Percentiles rank a stretch among this genome's conserved stretches.
Evolutionary conservation across 1,140 invertebrate genomes (phyloP).

Genomic region (Heterodera schachtii): DNA sequence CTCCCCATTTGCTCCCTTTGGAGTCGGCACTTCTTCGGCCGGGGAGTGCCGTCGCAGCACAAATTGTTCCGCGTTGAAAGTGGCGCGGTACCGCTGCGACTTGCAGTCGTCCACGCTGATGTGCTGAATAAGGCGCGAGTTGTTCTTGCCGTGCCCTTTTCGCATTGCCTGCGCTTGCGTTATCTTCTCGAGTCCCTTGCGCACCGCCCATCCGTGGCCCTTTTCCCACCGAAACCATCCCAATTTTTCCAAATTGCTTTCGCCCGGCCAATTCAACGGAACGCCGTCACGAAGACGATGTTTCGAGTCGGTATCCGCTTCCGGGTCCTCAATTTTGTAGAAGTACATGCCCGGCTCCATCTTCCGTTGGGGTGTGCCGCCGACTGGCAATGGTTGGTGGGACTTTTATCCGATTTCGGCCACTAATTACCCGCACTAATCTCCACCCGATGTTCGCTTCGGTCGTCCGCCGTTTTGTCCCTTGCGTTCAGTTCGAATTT

Average conservation of each 20-base stretch:
- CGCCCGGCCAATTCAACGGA: slow-evolving; percentile 47
- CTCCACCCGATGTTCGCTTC: slow-evolving; percentile 18
- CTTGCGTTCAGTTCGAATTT: slow-evolving; percentile 54
- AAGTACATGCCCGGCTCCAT: slow-evolving; percentile 57
- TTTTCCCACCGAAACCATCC: slow-evolving; percentile 54
- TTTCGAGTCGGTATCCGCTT: background rate
- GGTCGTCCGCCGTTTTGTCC: background rate
- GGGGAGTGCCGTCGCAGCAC: slow-evolving; percentile 28
- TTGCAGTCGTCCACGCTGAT: slow-evolving; percentile 56
- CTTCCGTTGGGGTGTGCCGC: slow-evolving; percentile 47
- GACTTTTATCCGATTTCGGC: background rate
- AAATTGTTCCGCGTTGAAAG: slow-evolving; percentile 56
- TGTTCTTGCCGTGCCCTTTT: background rate
- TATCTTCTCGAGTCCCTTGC: slow-evolving; percentile 52
- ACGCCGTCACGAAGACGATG: slow-evolving; percentile 36
- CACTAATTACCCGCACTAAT: slow-evolving; percentile 18
- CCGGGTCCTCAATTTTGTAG: slow-evolving; percentile 40
- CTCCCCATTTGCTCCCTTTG: background rate
- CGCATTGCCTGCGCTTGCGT: slow-evolving; percentile 50
- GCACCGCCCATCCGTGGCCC: slow-evolving; percentile 41
- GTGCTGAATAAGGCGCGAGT: slow-evolving; percentile 36
- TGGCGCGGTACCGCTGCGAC: slow-evolving; percentile 53
- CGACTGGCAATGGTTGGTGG: slow-evolving; percentile 12
- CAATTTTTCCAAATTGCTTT: slow-evolving; percentile 52
- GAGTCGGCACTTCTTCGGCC: background rate